Evolutionary conservation across 2,888 invertebrate species (phyloP).

Genomic region (Erebia palarica): DNA sequence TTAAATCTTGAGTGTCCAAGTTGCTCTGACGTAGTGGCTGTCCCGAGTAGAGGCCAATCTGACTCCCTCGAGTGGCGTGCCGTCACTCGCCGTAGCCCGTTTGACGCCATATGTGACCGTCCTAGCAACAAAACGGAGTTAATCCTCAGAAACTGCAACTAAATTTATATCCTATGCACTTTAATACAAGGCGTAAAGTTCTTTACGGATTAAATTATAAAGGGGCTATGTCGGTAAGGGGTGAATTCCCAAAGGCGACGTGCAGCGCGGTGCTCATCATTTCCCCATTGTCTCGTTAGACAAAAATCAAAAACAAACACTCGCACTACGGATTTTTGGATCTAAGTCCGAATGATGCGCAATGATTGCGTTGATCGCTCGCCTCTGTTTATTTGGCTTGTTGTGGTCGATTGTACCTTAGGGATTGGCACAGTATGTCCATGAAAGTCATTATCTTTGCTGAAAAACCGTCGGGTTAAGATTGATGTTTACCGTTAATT

Average conservation of each 20-base stretch:
- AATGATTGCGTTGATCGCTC: slow-evolving; percentile 63
- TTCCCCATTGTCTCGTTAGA: slow-evolving; percentile 83
- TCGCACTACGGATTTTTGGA: slow-evolving; percentile 73
- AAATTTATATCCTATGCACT: slow-evolving; percentile 54
- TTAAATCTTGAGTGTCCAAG: slow-evolving; percentile 59
- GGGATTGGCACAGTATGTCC: slow-evolving; percentile 55
- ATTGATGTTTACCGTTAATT: slow-evolving; percentile 16
- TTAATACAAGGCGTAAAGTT: slow-evolving; percentile 57
- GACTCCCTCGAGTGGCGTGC: slow-evolving; percentile 74
- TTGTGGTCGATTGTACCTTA: slow-evolving; percentile 65
- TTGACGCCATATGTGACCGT: slow-evolving; percentile 77
- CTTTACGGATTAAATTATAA: slow-evolving; percentile 46
- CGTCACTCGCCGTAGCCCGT: slow-evolving; percentile 77
- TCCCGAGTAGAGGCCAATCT: slow-evolving; percentile 73
- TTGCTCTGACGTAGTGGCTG: slow-evolving; percentile 61
- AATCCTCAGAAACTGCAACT: slow-evolving; percentile 46
- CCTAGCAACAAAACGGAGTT: slow-evolving; percentile 54
- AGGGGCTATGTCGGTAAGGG: slow-evolving; percentile 66
- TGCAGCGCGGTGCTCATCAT: slow-evolving; percentile 78
- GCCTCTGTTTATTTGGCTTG: slow-evolving; percentile 57
- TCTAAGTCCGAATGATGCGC: slow-evolving; percentile 74
- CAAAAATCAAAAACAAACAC: slow-evolving; percentile 83
- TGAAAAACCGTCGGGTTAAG: slow-evolving; percentile 14
- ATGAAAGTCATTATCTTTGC: slow-evolving; percentile 50
- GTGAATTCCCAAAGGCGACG: slow-evolving; percentile 78